These are phyloP conservation scores for Choreutis nemorana DNA, from an alignment of 2,888 invertebrate genomes.

Conservation along the genomic window DNA sequence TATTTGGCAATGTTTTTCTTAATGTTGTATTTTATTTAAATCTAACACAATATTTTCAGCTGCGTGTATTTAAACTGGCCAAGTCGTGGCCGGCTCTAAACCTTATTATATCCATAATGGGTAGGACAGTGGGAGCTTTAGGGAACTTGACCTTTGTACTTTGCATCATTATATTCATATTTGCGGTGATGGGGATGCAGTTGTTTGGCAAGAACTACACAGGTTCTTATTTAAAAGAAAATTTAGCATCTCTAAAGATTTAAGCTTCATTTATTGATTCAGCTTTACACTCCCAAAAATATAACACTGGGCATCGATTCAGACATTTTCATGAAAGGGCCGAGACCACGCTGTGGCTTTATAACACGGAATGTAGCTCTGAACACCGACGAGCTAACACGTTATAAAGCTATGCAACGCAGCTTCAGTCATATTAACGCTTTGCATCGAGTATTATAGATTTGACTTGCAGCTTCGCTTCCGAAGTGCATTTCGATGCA, in stretches of 20 bases:
- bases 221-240: conserved; percentile 67
- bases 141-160: conserved; percentile 95
- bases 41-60: conserved; percentile 71
- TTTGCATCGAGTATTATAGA: conserved; percentile 63
- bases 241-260: conserved; percentile 57
- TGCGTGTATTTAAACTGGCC: conserved; percentile 95
- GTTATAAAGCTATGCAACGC: conserved; percentile 63
- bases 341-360: conserved; percentile 56
- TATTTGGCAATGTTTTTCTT: too few relatives aligned
- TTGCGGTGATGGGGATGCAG: conserved; percentile 98
- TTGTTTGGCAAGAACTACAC: conserved; percentile 90
- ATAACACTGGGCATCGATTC: conserved; percentile 60
- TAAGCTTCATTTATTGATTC: conserved; percentile 56
- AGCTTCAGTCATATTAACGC: conserved; percentile 55
- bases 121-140: conserved; percentile 92
- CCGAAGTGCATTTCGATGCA: conserved; percentile 50
- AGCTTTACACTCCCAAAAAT: conserved; percentile 61
- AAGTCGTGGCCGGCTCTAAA: conserved; percentile 97
- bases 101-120: conserved; percentile 95
- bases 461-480: conserved; percentile 64
- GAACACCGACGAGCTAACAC: conserved; percentile 31
- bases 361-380: conserved; percentile 48
- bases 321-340: conserved; percentile 51
- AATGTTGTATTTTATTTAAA: too few relatives aligned
- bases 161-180: conserved; percentile 96